Evolutionary conservation across 2,888 invertebrate species (phyloP), one percentile per base, ranked within the genome.

Genomic region (Doris montereyensis): DNA sequence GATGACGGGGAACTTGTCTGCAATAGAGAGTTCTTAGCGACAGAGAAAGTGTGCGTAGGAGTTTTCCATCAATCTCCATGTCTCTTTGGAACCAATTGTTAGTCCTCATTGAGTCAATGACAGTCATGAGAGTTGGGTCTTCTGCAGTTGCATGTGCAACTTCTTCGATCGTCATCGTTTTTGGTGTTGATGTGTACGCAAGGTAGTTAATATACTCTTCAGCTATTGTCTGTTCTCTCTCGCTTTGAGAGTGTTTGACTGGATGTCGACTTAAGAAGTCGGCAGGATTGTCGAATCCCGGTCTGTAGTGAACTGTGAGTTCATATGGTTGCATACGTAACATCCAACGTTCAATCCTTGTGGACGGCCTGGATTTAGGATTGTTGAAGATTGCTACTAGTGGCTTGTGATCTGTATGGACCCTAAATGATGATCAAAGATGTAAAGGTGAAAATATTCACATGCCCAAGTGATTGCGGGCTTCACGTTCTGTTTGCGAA

Each of bases 401-500:
- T 26, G 85, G 84, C 76, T 83, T 79, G 81, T 87, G 86, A 74
- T 84, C 84, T 2, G 83, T 84, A 65, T 80, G n/a, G 5, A 86
- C 65, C 17, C 34, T 76, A 65, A 86, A 81, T 5, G 68, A 65
- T 58, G 60, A 71, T 28, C 52, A 41, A 10, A 41, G 86, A 60
- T 76, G 76, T 13, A 87, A 21, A 81, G 5, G n/a, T 77, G 73
- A 71, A 85, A 85, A 26, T 84, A 80, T 73, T 85, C 82, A 62
- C 81, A 82, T n/a, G 81, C 81, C 85, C 84, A 84, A 4, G 62
- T 75, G 34, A 72, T 26, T 17, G 1, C 72, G 26, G 2, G 57
- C 68, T 28, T 79, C 81, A 10, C 79, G 68, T 34, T 81, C 79
- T n/a, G 72, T 81, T n/a, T 81, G 82, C 13, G 76, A 74, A 57